phyloP scores from a whole-genome alignment of 2,797 vertebrate species.

The Myripristis jacobus region DNA sequence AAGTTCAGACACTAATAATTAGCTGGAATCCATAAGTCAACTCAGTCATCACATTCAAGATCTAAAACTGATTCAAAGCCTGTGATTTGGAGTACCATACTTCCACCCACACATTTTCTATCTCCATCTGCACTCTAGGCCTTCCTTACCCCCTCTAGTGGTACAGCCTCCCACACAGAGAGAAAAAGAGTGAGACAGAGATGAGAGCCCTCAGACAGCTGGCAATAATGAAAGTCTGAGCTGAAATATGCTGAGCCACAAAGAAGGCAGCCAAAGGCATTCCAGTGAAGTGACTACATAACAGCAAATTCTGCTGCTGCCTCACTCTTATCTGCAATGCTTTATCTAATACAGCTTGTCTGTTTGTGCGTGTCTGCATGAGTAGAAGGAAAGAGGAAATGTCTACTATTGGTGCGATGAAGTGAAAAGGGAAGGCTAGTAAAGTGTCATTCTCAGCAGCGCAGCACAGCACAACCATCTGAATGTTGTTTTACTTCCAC shows the following conservation, averaged over 20 bases:
- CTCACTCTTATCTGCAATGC: slow-evolving; percentile 56
- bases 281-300: slow-evolving; percentile 78
- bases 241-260: slow-evolving; percentile 80
- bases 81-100: slow-evolving; percentile 30
- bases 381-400: slow-evolving; percentile 58
- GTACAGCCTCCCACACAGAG: slow-evolving; percentile 35
- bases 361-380: slow-evolving; percentile 20
- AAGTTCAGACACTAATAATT: background rate
- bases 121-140: slow-evolving; percentile 7
- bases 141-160: slow-evolving; percentile 65
- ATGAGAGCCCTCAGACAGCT: slow-evolving; percentile 75
- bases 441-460: slow-evolving; percentile 13
- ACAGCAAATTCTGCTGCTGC: slow-evolving; percentile 66
- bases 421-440: slow-evolving; percentile 50
- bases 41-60: background rate
- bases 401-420: slow-evolving; percentile 47
- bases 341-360: slow-evolving; percentile 31
- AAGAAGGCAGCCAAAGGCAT: slow-evolving; percentile 74
- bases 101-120: slow-evolving; percentile 24
- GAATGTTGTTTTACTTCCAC: slow-evolving; percentile 21
- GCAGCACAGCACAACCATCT: background rate
- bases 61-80: slow-evolving; percentile 22
- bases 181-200: slow-evolving; percentile 32
- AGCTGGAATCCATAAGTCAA: background rate
- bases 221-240: slow-evolving; percentile 80